These are phyloP conservation scores for Andinoacara biseriatus DNA, from an alignment of 2,113 vertebrate species.

Conservation along the genomic window DNA sequence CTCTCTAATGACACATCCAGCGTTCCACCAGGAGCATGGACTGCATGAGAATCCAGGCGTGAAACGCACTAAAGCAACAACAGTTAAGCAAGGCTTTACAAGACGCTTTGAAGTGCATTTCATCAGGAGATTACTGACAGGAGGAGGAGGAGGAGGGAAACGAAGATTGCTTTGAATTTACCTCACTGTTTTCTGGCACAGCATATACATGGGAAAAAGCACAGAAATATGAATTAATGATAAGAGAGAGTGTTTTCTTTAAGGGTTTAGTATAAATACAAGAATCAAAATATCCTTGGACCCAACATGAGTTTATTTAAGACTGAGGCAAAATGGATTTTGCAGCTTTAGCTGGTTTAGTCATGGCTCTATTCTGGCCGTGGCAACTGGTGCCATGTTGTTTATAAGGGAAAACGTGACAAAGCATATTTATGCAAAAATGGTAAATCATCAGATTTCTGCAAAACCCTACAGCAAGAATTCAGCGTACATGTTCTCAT, in stretches of 20 bases:
- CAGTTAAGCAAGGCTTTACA: conserved; percentile 31
- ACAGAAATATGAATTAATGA: conserved; percentile 30
- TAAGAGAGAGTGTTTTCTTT: background rate
- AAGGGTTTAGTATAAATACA: background rate
- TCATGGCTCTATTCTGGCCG: background rate
- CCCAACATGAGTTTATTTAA: conserved; percentile 15
- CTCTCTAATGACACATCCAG: conserved; percentile 55
- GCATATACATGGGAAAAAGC: conserved; percentile 22
- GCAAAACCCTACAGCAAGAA: background rate
- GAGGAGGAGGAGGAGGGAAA: conserved; percentile 10
- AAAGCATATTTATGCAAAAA: background rate
- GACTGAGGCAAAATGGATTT: background rate
- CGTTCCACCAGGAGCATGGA: conserved; percentile 19
- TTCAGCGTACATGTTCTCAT: background rate
- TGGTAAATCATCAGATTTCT: background rate
- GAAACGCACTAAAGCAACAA: conserved; percentile 53
- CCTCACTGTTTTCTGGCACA: conserved; percentile 1
- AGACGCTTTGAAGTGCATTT: conserved; percentile 66
- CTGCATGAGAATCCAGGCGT: conserved; percentile 52
- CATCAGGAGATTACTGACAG: conserved; percentile 56
- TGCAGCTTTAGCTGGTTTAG: conserved; percentile 1
- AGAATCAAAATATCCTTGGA: background rate
- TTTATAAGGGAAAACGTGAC: background rate
- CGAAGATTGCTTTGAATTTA: conserved; percentile 30
- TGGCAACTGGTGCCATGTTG: background rate